Percentiles rank a stretch among this genome's conserved stretches.
Evolutionary conservation across 2,888 invertebrate genomes (phyloP).

Genomic region (Quadroppia sp.): DNA sequence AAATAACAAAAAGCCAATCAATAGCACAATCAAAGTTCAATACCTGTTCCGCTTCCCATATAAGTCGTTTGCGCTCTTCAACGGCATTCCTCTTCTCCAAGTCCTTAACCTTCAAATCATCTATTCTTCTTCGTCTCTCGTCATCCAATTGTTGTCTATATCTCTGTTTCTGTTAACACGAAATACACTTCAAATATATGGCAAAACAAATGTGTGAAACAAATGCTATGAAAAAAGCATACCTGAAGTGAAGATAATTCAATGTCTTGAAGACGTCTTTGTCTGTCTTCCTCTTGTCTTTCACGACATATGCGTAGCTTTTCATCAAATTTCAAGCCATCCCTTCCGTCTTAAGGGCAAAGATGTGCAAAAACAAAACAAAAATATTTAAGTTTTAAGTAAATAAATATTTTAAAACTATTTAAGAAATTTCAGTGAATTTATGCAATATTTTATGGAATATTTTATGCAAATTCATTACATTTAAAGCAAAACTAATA

Average conservation of each 20-base stretch:
- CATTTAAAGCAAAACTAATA: too few relatives aligned
- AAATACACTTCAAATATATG: background rate
- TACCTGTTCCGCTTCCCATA: slow-evolving; percentile 72
- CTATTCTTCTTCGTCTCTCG: slow-evolving; percentile 73
- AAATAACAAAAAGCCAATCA: too few relatives aligned
- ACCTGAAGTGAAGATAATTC: slow-evolving; percentile 72
- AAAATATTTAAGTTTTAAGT: background rate
- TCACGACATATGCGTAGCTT: slow-evolving; percentile 62
- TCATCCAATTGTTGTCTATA: slow-evolving; percentile 84
- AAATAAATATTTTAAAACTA: background rate
- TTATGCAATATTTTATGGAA: too few relatives aligned
- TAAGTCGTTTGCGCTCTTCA: slow-evolving; percentile 81
- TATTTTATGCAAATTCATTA: too few relatives aligned
- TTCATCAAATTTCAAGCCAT: slow-evolving; percentile 51
- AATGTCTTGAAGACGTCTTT: slow-evolving; percentile 80
- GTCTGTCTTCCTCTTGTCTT: slow-evolving; percentile 81
- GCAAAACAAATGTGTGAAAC: background rate
- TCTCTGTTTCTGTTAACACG: slow-evolving; percentile 57
- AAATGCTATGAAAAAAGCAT: slow-evolving; percentile 51
- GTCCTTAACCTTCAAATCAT: slow-evolving; percentile 73
- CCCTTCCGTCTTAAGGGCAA: slow-evolving; percentile 44
- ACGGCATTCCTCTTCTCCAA: slow-evolving; percentile 59
- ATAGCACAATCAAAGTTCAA: slow-evolving; percentile 17
- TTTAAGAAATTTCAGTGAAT: background rate
- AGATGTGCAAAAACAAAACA: background rate